Evolutionary conservation across 2,113 vertebrate genomes (phyloP).

Genomic region (Recurvirostra avosetta): DNA sequence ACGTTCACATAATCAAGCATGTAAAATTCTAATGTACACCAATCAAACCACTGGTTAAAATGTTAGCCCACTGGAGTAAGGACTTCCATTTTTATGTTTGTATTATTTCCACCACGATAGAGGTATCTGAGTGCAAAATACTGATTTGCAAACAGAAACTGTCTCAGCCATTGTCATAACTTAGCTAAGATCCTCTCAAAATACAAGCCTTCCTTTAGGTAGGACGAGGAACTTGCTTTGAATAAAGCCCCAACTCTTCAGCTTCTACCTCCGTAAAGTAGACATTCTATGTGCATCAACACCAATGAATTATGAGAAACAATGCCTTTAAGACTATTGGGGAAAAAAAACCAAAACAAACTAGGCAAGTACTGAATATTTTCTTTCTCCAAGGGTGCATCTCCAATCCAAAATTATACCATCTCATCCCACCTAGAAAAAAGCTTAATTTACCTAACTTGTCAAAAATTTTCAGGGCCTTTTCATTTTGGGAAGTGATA

Average conservation of each 20-base stretch:
- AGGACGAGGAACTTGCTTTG: background rate
- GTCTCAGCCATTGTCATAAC: background rate
- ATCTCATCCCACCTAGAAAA: background rate
- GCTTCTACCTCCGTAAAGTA: background rate
- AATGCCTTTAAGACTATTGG: background rate
- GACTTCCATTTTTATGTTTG: background rate
- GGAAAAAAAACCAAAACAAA: background rate
- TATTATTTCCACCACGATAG: background rate
- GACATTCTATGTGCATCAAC: rapidly evolving
- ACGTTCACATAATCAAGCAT: background rate
- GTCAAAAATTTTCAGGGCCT: background rate
- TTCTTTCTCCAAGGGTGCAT: background rate
- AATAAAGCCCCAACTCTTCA: background rate
- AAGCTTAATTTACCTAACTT: background rate
- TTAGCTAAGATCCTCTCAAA: background rate
- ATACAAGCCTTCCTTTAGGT: background rate
- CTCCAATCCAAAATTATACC: background rate
- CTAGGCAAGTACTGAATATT: background rate
- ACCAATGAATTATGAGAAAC: background rate
- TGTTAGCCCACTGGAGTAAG: background rate
- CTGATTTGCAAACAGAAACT: background rate
- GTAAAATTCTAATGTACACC: background rate
- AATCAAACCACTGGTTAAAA: background rate
- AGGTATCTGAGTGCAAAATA: background rate
- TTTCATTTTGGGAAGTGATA: background rate